Base-by-base conservation (phyloP, 2,797 vertebrate genomes). In the Neoniphon sammara region DNA sequence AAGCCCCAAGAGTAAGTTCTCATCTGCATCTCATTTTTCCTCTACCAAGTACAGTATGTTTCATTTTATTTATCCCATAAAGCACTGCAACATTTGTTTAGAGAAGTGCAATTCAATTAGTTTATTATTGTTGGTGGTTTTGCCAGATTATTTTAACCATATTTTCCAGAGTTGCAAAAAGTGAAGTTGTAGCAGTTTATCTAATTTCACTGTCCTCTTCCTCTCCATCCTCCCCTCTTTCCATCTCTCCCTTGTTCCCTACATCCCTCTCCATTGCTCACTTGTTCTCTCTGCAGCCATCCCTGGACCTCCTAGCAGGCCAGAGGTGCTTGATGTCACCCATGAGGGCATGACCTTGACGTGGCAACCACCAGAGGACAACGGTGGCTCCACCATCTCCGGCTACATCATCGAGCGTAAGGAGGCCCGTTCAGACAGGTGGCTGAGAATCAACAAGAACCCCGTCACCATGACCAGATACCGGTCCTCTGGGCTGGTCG, bases 331-430 rank as follows among this genome's bases (percentile, higher is more conserved):
- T 85, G 98, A 99, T 85, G 87, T 96, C 53, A 97, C 96, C 77
- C 96, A 97, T 75, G 98, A 99, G 73, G 97, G 98, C 71, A 99
- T 99, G 98, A 99, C 98, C 8, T 75, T 99, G 81, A 98, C 96
- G 31, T 99, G 98, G 98, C 94, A 93, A 64, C 91, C 96, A 86
- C 98, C 98, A 39, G 96, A 95, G 85, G 95, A 97, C 70, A 96
- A 98, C 0, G 98, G 98, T 77, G 97, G 97, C 80, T 99, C 98
- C 77, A 95, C 96, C 75, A 94, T 99, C 67, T 92, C 95, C 15
- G 98, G 98, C 54, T 99, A 99, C 78, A 96, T 98, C 59, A 96
- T 99, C 73, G 98, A 99, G 79, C 97, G 97, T 67, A 99, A 98
- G 88, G 98, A 99, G 91, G 91, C 96, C 39, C 92, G 89, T 88